Evolutionary conservation across 2,888 invertebrate species (phyloP), one percentile per base, ranked within the genome.

Genomic region (Cantharis nigra): DNA sequence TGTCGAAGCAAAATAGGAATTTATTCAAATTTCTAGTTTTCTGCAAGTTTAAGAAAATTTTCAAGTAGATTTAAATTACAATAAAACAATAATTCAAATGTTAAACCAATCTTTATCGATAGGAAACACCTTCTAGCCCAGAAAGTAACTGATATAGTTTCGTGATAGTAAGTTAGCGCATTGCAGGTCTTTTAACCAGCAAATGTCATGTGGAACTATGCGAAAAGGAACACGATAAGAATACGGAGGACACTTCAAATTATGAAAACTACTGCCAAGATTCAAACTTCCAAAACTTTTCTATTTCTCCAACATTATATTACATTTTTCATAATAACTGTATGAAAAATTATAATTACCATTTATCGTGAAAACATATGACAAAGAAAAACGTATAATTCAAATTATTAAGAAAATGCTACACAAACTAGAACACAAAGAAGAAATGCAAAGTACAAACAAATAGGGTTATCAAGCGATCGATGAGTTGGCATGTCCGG

Each of bases 401-500:
- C 3, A 33, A 33, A 33, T 13, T 4, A 13, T 49, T 7, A 26
- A 63, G 64, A 18, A 30, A 26, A n/a, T 30, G 23, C 18, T 23
- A 23, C 16, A 26, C 14, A 62, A 62, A 71, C 26, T 70, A 67
- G 70, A 73, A 77, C 67, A 70, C 28, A 63, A 75, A 71, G 18
- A 77, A 62, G 70, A 72, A 77, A 64, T 73, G 63, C 71, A 20
- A 72, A 77, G 69, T 70, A 62, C 77, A 70, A 70, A 74, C 70
- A 74, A 70, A 70, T 62, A 23, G 30, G 67, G 71, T 67, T 67
- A 69, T 69, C 20, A 67, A 72, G 74, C 74, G 82, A 83, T 84
- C 82, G 82, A 83, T 81, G 81, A 80, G 79, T 78, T 81, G 79
- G 82, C 82, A 84, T 86, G 85, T 85, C 83, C 83, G 83, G 82